Conservation (phyloP, 2,113 vertebrate genomes). For the Tamias sibiricus region DNA sequence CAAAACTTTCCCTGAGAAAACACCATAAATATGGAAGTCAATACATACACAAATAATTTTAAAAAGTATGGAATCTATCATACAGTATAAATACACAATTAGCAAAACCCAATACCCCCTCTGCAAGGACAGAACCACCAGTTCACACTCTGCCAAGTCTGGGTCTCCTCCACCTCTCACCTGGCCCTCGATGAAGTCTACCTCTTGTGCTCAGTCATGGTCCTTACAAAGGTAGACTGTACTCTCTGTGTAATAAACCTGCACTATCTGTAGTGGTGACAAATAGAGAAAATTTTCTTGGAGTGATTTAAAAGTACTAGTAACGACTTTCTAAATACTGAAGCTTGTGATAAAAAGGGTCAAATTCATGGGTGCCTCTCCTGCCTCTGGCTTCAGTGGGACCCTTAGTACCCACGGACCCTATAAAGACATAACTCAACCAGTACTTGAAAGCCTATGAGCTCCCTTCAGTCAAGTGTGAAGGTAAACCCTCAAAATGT, state of each 20-base stretch:
- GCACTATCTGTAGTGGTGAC: neutral
- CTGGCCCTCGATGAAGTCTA: neutral
- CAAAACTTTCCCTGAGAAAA: no score
- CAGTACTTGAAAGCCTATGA: neutral
- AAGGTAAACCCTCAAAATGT: neutral
- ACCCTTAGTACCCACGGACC: neutral
- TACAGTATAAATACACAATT: conserved; percentile 81
- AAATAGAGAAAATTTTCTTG: neutral
- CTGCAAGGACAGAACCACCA: neutral
- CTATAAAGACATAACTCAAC: neutral
- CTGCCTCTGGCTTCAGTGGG: neutral
- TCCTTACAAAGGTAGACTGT: neutral
- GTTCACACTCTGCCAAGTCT: neutral
- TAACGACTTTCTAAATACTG: conserved; percentile 9
- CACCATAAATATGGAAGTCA: conserved; percentile 78
- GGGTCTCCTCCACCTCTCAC: neutral
- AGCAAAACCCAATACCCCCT: conserved; percentile 31
- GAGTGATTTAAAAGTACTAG: neutral
- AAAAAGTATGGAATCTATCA: conserved; percentile 81
- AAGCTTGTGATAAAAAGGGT: conserved; percentile 37
- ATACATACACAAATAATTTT: conserved; percentile 83
- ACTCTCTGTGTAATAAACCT: neutral
- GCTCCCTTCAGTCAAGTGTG: neutral
- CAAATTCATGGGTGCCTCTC: neutral
- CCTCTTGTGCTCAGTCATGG: neutral